These are phyloP conservation scores for Erinaceus europaeus DNA, from an alignment of 2,113 vertebrate genomes.

Conservation along the genomic window DNA sequence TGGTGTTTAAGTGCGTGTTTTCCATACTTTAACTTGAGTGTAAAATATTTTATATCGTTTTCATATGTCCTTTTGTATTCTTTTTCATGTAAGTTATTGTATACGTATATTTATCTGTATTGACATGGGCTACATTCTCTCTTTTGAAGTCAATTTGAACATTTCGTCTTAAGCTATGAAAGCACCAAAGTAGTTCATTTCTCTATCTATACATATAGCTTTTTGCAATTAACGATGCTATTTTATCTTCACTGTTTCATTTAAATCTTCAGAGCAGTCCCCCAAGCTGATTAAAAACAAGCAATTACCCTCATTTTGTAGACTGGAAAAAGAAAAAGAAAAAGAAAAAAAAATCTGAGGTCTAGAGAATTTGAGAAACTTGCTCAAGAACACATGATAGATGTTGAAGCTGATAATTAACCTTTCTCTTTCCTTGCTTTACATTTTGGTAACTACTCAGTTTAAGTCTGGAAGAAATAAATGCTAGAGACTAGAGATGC, in stretches of 20 bases:
- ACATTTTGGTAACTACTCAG: background rate
- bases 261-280: background rate
- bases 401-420: background rate
- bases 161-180: background rate
- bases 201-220: background rate
- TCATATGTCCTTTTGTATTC: background rate
- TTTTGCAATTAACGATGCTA: background rate
- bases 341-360: background rate
- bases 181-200: background rate
- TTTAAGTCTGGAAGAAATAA: conserved; percentile 1
- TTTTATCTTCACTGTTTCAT: background rate
- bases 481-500: background rate
- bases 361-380: background rate
- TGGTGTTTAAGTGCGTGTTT: background rate
- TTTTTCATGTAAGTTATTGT: conserved; percentile 5
- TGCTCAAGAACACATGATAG: background rate
- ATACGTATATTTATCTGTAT: background rate
- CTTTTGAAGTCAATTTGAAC: background rate
- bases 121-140: background rate
- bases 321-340: too few species aligned
- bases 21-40: background rate
- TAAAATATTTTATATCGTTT: too few species aligned
- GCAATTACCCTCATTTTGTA: background rate
- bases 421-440: background rate
- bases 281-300: background rate